Evolutionary conservation across 2,113 vertebrate species (phyloP).

Genomic region (Daubentonia madagascariensis): DNA sequence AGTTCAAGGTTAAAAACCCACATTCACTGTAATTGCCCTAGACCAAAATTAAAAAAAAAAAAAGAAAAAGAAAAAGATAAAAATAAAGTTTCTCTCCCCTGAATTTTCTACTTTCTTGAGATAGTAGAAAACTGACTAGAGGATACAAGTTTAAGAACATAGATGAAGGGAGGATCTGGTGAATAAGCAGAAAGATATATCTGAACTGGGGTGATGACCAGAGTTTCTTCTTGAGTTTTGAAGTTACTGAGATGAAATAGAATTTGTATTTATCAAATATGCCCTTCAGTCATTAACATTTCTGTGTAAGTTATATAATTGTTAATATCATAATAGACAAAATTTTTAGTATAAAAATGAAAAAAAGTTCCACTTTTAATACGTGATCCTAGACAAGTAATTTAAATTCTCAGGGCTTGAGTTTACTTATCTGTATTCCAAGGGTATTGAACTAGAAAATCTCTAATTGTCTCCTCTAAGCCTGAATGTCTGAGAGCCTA

Average conservation of each 20-base stretch:
- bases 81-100: background rate
- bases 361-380: background rate
- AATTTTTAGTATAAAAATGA: background rate
- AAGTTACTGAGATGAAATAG: background rate
- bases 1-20: background rate
- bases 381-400: background rate
- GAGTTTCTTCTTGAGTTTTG: background rate
- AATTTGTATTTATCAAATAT: background rate
- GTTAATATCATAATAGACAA: background rate
- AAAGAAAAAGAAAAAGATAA: background rate
- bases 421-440: background rate
- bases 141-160: background rate
- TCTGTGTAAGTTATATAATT: background rate
- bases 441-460: background rate
- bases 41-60: background rate
- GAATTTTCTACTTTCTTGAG: background rate
- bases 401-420: background rate
- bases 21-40: background rate
- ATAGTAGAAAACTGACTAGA: background rate
- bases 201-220: background rate
- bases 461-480: background rate
- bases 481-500: background rate
- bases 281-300: background rate
- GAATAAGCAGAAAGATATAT: background rate
- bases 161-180: background rate